Conservation (phyloP, 2,113 vertebrate species). For the Anarrhichthys ocellatus region DNA sequence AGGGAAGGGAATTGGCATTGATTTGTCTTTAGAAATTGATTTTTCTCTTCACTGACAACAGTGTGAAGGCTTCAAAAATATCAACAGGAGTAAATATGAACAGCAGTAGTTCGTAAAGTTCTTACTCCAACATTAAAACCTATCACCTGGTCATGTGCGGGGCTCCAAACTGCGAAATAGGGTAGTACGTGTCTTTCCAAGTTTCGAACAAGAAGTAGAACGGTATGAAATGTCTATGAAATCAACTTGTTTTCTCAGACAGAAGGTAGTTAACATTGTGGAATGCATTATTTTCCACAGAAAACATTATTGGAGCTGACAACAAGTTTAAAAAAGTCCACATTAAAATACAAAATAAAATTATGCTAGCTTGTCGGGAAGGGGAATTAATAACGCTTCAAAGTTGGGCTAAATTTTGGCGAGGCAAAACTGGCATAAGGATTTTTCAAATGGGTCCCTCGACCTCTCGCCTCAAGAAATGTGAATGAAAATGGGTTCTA, state of each 20-base stretch:
- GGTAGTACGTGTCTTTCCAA: not conserved
- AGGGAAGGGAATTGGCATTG: slow-evolving; percentile 78
- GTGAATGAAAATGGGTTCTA: too few species aligned
- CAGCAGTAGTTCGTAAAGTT: slow-evolving; percentile 57
- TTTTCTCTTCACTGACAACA: slow-evolving; percentile 77
- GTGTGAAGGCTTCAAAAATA: slow-evolving; percentile 69
- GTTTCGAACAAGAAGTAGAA: not conserved
- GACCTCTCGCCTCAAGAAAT: too few species aligned
- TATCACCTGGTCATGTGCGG: slow-evolving; percentile 21
- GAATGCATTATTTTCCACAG: not conserved
- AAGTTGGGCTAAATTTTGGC: too few species aligned
- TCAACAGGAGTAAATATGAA: slow-evolving; percentile 68
- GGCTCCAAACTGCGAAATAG: slow-evolving; percentile 19
- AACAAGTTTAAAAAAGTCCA: not conserved
- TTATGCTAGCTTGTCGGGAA: not conserved
- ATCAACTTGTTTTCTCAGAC: not conserved
- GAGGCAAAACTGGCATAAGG: not conserved
- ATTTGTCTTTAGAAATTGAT: slow-evolving; percentile 81
- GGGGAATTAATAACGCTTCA: too few species aligned
- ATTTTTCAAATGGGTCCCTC: too few species aligned
- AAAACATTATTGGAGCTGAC: not conserved
- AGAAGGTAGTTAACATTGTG: not conserved
- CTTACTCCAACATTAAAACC: slow-evolving; percentile 40
- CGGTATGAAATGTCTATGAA: slow-evolving; percentile 12
- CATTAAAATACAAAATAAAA: not conserved